Conservation (phyloP, 2,888 invertebrate species). For the Masnerella sp. region DNA sequence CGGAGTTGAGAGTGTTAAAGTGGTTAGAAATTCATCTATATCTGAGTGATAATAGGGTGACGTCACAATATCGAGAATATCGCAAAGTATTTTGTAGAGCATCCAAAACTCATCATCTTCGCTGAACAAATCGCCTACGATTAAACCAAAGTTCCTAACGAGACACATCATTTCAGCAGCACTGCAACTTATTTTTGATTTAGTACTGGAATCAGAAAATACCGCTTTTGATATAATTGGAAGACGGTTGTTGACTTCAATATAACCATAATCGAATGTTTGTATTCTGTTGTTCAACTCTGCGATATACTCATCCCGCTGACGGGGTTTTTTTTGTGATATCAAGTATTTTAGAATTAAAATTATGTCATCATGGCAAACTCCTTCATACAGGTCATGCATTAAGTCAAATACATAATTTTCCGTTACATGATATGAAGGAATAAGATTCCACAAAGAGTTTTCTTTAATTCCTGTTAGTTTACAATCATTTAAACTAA, state of each 20-base stretch:
- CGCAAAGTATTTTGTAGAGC: conserved; percentile 27
- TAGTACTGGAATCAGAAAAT: too few relatives aligned
- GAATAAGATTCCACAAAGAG: conserved; percentile 13
- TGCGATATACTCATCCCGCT: too few relatives aligned
- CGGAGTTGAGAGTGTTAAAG: too few relatives aligned
- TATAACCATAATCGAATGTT: conserved; percentile 35
- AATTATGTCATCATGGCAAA: neutral
- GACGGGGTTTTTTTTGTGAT: neutral
- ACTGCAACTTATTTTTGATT: conserved; percentile 11
- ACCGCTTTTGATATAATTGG: conserved; percentile 17
- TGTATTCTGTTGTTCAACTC: conserved; percentile 32
- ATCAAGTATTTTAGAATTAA: neutral
- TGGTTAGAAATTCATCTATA: conserved; percentile 10
- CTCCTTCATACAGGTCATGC: conserved; percentile 1
- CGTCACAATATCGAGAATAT: conserved; percentile 38
- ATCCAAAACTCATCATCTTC: conserved; percentile 47
- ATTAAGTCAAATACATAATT: conserved; percentile 11
- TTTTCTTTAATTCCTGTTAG: conserved; percentile 13
- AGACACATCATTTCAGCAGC: conserved; percentile 45
- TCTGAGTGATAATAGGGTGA: conserved; percentile 28
- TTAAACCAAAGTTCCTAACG: conserved; percentile 38
- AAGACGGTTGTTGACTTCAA: conserved; percentile 29
- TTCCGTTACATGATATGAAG: conserved; percentile 17
- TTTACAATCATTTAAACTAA: neutral
- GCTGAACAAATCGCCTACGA: conserved; percentile 46